Evolutionary conservation across 2,797 vertebrate species (phyloP).

Genomic region (Poecilia velifera): DNA sequence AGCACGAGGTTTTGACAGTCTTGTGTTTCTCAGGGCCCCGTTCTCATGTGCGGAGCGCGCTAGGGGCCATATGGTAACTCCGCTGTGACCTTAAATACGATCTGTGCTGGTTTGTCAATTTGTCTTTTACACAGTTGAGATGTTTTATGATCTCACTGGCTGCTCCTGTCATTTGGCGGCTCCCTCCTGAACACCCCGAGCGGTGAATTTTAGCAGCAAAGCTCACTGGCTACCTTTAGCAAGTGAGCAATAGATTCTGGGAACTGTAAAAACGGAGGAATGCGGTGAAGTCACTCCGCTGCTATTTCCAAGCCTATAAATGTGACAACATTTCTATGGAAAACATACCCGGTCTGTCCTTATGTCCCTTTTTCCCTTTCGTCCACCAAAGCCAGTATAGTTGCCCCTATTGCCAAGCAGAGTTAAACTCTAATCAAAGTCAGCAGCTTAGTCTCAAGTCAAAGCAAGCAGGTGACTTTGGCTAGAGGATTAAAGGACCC

Average conservation of each 20-base stretch:
- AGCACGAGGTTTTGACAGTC: conserved; percentile 47
- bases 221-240: conserved; percentile 57
- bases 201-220: conserved; percentile 54
- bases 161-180: conserved; percentile 49
- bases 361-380: conserved; percentile 25
- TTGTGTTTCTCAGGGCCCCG: conserved; percentile 15
- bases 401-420: conserved; percentile 55
- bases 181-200: conserved; percentile 29
- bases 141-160: conserved; percentile 58
- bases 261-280: conserved; percentile 76
- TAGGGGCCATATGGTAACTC: conserved; percentile 26
- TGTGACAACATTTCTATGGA: conserved; percentile 77
- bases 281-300: conserved; percentile 75
- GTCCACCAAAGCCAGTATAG: conserved; percentile 56
- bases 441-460: conserved; percentile 38
- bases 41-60: conserved; percentile 14
- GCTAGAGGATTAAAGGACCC: conserved; percentile 35
- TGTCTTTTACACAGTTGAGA: conserved; percentile 32
- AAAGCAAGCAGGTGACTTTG: conserved; percentile 48
- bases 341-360: conserved; percentile 66
- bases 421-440: conserved; percentile 48
- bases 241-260: conserved; percentile 57
- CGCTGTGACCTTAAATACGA: conserved; percentile 30
- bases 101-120: conserved; percentile 37
- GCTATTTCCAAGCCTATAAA: conserved; percentile 81